Evolutionary conservation across 1,140 invertebrate genomes (phyloP).

Genomic region (Bombus turneri): DNA sequence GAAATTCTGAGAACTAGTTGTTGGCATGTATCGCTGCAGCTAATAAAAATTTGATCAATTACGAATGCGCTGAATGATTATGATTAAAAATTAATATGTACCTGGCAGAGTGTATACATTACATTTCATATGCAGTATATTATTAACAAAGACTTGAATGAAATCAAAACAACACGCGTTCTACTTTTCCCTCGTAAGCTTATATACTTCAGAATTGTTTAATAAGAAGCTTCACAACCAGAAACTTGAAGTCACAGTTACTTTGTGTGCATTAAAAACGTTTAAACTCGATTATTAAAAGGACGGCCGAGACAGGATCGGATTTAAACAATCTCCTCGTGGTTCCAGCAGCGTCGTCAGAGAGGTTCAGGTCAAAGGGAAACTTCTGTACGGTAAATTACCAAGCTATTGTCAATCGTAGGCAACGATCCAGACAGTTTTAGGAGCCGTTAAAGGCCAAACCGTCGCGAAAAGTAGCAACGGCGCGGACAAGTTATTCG

Average conservation of each 20-base stretch:
- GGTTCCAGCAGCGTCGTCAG: neutral
- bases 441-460: neutral
- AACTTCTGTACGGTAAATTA: constrained; percentile 25
- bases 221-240: neutral
- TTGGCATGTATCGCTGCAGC: neutral
- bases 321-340: constrained; percentile 14
- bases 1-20: neutral
- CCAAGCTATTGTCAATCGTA: constrained; percentile 17
- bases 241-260: too few relatives aligned
- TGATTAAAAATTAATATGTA: neutral
- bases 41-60: neutral
- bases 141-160: neutral
- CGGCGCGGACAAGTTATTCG: constrained; percentile 44
- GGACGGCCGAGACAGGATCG: neutral
- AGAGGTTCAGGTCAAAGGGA: neutral
- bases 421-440: neutral
- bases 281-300: neutral
- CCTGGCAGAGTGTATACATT: neutral
- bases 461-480: constrained; percentile 50
- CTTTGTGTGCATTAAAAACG: neutral
- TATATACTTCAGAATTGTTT: neutral
- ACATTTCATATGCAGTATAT: neutral
- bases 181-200: neutral
- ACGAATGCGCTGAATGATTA: neutral
- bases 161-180: neutral